Conservation (phyloP, 1,140 invertebrate species). For the Psix sp. region DNA sequence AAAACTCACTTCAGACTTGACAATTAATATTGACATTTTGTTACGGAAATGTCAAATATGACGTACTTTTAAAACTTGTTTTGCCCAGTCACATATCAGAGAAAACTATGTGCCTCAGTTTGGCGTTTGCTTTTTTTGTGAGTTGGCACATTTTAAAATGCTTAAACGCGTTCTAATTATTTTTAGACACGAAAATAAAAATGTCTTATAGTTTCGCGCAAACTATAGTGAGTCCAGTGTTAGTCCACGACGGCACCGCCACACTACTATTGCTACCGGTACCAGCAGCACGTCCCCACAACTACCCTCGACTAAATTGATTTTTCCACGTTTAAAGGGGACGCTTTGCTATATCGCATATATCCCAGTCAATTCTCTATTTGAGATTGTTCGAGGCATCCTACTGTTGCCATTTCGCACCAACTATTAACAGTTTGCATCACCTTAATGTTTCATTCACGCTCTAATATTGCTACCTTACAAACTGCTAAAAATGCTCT, state of each 20-base stretch:
- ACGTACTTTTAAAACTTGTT: too few species aligned
- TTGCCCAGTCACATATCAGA: too few species aligned
- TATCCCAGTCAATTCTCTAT: conserved; percentile 52
- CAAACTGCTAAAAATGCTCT: too few species aligned
- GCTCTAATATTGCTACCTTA: conserved; percentile 7
- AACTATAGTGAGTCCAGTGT: conserved; percentile 43
- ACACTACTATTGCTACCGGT: conserved; percentile 47
- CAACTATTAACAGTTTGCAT: conserved; percentile 22
- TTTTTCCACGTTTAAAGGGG: conserved; percentile 67
- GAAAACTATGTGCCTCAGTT: too few species aligned
- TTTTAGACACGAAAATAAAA: too few species aligned
- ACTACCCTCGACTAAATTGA: conserved; percentile 64
- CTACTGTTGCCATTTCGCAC: conserved; percentile 53
- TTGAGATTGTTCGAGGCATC: conserved; percentile 49
- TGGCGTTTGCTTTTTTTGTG: too few species aligned
- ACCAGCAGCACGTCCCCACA: conserved; percentile 55
- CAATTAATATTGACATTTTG: too few species aligned
- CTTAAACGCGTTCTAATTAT: too few species aligned
- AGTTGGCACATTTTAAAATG: too few species aligned
- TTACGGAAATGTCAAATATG: too few species aligned
- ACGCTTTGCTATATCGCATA: conserved; percentile 59
- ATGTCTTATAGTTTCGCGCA: conserved; percentile 35
- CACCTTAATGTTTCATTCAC: conserved; percentile 34
- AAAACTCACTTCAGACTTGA: too few species aligned
- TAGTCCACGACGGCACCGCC: conserved; percentile 47